Evolutionary conservation across 2,113 vertebrate genomes (phyloP).

Genomic region (Beaufortia kweichowensis): DNA sequence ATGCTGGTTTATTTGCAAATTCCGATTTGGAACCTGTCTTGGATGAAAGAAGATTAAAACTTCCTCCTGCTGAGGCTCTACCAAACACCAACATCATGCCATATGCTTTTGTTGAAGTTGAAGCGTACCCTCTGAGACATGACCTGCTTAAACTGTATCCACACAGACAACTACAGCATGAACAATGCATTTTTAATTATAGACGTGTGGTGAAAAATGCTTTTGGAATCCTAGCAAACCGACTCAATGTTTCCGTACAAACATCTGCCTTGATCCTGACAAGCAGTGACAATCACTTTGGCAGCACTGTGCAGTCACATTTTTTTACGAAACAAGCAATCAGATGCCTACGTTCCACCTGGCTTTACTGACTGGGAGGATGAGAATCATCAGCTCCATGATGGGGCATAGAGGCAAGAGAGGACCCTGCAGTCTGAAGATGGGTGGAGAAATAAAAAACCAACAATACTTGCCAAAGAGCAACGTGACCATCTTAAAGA

Average conservation of each 20-base stretch:
- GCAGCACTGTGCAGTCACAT: not conserved
- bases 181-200: not conserved
- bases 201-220: not conserved
- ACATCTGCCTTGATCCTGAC: not conserved
- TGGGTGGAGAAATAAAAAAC: not conserved
- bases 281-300: not conserved
- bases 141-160: not conserved
- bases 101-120: not conserved
- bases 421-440: not conserved
- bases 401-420: not conserved
- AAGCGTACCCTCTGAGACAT: not conserved
- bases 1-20: not conserved
- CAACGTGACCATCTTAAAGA: not conserved
- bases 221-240: not conserved
- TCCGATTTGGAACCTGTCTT: not conserved
- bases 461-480: not conserved
- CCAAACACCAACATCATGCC: conserved; percentile 8
- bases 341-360: not conserved
- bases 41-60: not conserved
- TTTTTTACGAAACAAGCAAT: not conserved
- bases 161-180: not conserved
- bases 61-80: not conserved
- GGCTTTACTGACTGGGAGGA: not conserved
- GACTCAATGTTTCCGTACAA: not conserved
- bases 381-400: not conserved